Evolutionary conservation across 2,113 vertebrate species (phyloP).

Genomic region (Coreoperca whiteheadi): DNA sequence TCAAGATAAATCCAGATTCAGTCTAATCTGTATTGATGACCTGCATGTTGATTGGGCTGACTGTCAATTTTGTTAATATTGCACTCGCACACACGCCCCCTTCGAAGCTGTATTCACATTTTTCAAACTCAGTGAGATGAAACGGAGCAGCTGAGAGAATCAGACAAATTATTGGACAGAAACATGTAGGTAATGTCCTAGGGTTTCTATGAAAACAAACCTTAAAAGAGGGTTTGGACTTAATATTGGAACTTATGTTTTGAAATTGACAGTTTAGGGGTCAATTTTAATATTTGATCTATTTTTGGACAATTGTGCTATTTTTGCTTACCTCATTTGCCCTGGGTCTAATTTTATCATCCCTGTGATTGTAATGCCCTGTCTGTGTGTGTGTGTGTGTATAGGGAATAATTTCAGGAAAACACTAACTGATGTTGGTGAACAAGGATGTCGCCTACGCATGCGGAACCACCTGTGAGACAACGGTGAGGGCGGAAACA

Average conservation of each 20-base stretch:
- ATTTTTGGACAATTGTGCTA: background rate
- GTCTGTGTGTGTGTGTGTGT: background rate
- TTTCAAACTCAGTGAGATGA: background rate
- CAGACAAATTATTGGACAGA: background rate
- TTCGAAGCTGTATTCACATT: background rate
- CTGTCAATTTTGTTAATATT: background rate
- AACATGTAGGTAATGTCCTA: background rate
- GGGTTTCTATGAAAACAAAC: background rate
- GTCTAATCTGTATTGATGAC: background rate
- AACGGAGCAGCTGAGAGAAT: background rate
- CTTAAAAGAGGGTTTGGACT: background rate
- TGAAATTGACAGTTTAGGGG: too few species aligned
- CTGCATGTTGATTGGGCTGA: background rate
- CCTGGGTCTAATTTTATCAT: background rate
- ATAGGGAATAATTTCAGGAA: background rate
- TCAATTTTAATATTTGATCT: background rate
- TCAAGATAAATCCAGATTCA: background rate
- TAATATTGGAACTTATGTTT: background rate
- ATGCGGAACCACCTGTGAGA: constrained; percentile 52
- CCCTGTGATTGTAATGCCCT: background rate
- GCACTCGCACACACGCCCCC: background rate
- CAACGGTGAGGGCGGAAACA: constrained; percentile 36
- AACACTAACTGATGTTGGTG: too few species aligned
- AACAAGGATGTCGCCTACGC: background rate
- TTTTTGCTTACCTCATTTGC: background rate